These are phyloP conservation scores for Hoplostethus atlanticus DNA, from an alignment of 2,797 vertebrate species.

Conservation along the genomic window DNA sequence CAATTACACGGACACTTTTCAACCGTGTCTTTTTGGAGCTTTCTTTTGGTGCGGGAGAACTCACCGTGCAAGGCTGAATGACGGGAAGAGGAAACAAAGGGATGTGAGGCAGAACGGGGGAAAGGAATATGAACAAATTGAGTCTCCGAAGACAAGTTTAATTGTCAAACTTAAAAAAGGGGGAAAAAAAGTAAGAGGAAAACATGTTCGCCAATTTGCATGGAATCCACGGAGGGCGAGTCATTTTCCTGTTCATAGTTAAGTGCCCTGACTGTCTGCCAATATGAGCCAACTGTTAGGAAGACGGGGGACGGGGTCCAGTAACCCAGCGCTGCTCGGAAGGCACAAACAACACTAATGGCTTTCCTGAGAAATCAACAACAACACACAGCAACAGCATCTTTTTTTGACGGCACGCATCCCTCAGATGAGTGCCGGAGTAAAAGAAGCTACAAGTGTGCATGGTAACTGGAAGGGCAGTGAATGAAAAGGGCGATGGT, in stretches of 20 bases:
- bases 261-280: slow-evolving; percentile 72
- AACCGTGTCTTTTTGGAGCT: slow-evolving; percentile 36
- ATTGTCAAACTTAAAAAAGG: slow-evolving; percentile 63
- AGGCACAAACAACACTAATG: slow-evolving; percentile 74
- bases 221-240: slow-evolving; percentile 66
- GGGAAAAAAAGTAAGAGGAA: slow-evolving; percentile 40
- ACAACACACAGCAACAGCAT: slow-evolving; percentile 62
- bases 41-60: slow-evolving; percentile 33
- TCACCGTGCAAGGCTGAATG: slow-evolving; percentile 33
- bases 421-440: slow-evolving; percentile 61
- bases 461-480: slow-evolving; percentile 26
- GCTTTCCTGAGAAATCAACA: slow-evolving; percentile 77
- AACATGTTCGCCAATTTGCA: slow-evolving; percentile 72
- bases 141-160: slow-evolving; percentile 71
- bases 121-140: slow-evolving; percentile 33
- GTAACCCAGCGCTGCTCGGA: slow-evolving; percentile 67
- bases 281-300: slow-evolving; percentile 71
- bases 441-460: slow-evolving; percentile 40
- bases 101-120: slow-evolving; percentile 11
- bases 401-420: slow-evolving; percentile 59
- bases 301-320: slow-evolving; percentile 61
- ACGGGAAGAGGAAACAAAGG: slow-evolving; percentile 4
- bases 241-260: slow-evolving; percentile 75
- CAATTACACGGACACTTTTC: slow-evolving; percentile 37
- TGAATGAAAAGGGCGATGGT: slow-evolving; percentile 40